A percentile compares a stretch with the other conserved stretches of the same genome.
Evolutionary conservation across 2,797 vertebrate species (phyloP).

Genomic region (Sibirionetta formosa): DNA sequence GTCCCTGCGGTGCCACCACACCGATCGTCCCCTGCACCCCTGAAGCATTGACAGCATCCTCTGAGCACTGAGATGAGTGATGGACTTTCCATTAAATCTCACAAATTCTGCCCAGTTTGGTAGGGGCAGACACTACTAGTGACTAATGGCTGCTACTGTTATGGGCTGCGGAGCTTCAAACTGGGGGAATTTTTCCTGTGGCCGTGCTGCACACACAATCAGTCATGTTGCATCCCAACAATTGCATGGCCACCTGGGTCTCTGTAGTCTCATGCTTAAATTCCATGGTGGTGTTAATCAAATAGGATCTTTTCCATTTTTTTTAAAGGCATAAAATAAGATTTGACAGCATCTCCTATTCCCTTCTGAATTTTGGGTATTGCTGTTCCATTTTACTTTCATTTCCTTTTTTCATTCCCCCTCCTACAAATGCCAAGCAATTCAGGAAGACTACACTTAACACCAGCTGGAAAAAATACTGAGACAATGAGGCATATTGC

Average conservation of each 20-base stretch:
- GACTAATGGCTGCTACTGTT: neutral
- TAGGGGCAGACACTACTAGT: neutral
- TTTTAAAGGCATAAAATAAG: neutral
- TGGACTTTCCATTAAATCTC: neutral
- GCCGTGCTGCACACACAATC: neutral
- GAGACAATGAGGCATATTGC: neutral
- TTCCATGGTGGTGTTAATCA: neutral
- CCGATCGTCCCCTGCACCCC: neutral
- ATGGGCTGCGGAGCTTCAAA: neutral
- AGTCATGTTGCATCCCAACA: neutral
- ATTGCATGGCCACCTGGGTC: rapidly evolving
- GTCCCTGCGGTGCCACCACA: too few species aligned
- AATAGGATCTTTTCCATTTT: neutral
- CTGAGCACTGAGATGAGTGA: rapidly evolving
- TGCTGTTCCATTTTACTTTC: neutral
- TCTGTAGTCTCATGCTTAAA: neutral
- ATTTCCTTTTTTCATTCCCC: neutral
- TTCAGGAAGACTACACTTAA: neutral
- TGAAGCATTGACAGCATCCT: neutral
- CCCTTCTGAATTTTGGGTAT: neutral
- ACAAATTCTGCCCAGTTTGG: neutral
- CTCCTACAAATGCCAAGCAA: neutral
- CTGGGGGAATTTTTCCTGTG: neutral
- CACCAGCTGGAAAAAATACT: neutral
- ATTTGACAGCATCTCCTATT: neutral